phyloP scores from a whole-genome alignment of 2,797 vertebrate genomes.

The Heliangelus exortis region DNA sequence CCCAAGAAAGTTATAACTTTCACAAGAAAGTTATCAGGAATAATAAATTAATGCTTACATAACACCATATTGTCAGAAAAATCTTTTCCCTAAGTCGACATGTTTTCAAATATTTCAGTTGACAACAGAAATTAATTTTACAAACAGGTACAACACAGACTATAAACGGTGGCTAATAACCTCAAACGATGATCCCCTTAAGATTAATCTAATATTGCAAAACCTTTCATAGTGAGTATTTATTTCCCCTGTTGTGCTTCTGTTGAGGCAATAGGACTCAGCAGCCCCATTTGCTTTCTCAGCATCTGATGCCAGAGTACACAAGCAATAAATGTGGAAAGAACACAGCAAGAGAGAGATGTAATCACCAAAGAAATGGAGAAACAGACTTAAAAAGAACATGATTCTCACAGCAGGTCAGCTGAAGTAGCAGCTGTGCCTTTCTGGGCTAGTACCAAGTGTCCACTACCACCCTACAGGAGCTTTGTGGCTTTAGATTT shows the following conservation, averaged over 20 bases:
- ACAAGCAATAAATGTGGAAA: neutral
- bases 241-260: neutral
- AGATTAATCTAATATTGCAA: neutral
- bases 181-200: neutral
- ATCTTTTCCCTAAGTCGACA: neutral
- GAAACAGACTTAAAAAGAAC: conserved; percentile 14
- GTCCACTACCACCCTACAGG: neutral
- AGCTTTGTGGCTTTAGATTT: neutral
- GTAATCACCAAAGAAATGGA: conserved; percentile 26
- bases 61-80: neutral
- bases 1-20: neutral
- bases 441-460: conserved; percentile 24
- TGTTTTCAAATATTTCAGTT: neutral
- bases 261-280: neutral
- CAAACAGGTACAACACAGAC: neutral
- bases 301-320: neutral
- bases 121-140: conserved; percentile 5
- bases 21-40: neutral
- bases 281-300: conserved; percentile 11
- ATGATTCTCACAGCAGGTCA: conserved; percentile 26
- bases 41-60: neutral
- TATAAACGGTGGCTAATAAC: neutral
- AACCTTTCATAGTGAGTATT: neutral
- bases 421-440: conserved; percentile 17
- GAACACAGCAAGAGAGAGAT: neutral